phyloP scores from a whole-genome alignment of 2,888 invertebrate species.

The Diaprepes abbreviatus region DNA sequence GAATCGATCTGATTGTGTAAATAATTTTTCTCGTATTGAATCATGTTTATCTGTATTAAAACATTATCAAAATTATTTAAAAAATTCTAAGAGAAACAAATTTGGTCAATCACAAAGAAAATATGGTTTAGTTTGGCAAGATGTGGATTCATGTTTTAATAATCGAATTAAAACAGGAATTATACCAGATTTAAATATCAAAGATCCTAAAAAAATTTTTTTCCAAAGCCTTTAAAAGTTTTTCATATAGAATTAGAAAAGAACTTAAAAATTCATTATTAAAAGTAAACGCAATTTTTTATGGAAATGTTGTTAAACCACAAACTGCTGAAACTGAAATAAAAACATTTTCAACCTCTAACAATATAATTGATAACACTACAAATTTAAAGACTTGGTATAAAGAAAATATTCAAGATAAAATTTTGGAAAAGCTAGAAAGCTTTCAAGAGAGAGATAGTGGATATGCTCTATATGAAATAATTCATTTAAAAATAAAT shows the following conservation, averaged over 20 bases:
- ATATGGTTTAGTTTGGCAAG: slow-evolving; percentile 25
- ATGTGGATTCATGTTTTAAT: slow-evolving; percentile 27
- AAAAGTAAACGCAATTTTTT: slow-evolving; percentile 22
- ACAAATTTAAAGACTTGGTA: slow-evolving; percentile 2
- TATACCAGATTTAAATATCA: slow-evolving; percentile 12
- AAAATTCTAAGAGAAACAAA: neutral
- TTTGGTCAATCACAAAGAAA: neutral
- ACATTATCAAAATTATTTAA: too few species aligned
- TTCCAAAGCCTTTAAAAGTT: slow-evolving; percentile 5
- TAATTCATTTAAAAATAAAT: slow-evolving; percentile 36
- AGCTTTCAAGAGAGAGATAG: slow-evolving; percentile 22
- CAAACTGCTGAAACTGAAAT: slow-evolving; percentile 16
- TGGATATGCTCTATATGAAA: slow-evolving; percentile 33
- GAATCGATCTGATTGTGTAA: too few species aligned
- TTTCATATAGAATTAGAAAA: slow-evolving; percentile 11
- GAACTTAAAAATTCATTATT: slow-evolving; percentile 14
- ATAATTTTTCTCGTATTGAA: too few species aligned
- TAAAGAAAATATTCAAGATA: slow-evolving; percentile 13
- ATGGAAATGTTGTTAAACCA: slow-evolving; percentile 12
- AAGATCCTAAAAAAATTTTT: slow-evolving; percentile 24
- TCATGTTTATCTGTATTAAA: too few species aligned
- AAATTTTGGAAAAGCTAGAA: slow-evolving; percentile 8
- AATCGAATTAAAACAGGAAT: slow-evolving; percentile 10
- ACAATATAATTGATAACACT: slow-evolving; percentile 1
- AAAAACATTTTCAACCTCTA: slow-evolving; percentile 24